A percentile compares a stretch with the other conserved stretches of the same genome.
phyloP scores from a whole-genome alignment of 2,888 invertebrate species.

The Philereme vetulata region DNA sequence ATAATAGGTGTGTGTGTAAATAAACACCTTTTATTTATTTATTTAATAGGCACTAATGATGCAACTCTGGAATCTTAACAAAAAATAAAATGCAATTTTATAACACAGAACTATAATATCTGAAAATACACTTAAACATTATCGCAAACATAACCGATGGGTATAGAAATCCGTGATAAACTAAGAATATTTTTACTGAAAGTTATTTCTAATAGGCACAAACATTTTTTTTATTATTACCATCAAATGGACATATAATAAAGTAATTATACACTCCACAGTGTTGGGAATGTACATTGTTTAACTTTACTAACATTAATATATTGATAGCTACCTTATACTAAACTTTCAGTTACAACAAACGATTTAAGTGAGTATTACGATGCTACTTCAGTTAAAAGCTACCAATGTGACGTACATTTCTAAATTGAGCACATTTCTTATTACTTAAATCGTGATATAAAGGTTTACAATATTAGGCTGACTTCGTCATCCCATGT shows the following conservation, averaged over 20 bases:
- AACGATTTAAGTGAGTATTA: constrained; percentile 30
- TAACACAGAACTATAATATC: constrained; percentile 53
- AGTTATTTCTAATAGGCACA: constrained; percentile 25
- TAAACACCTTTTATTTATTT: no score
- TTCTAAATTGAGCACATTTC: no score
- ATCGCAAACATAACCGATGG: constrained; percentile 48
- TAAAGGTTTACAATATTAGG: no score
- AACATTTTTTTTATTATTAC: constrained; percentile 22
- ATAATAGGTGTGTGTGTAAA: no score
- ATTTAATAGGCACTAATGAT: no score
- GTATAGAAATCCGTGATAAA: constrained; percentile 27
- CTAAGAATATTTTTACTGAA: constrained; percentile 1
- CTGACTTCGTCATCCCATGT: no score
- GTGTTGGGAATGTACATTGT: constrained; percentile 24
- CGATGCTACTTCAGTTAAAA: constrained; percentile 7
- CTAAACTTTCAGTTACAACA: constrained; percentile 4
- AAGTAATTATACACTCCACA: constrained; percentile 2
- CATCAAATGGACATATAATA: constrained; percentile 11
- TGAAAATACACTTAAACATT: constrained; percentile 49
- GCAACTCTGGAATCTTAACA: no score
- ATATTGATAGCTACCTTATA: constrained; percentile 11
- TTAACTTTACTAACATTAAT: constrained; percentile 19
- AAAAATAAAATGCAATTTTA: no score
- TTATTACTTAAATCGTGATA: no score
- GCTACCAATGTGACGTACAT: constrained; percentile 10